Conservation (phyloP, 2,888 invertebrate species). For the Sphaerophoria rueppellii region DNA sequence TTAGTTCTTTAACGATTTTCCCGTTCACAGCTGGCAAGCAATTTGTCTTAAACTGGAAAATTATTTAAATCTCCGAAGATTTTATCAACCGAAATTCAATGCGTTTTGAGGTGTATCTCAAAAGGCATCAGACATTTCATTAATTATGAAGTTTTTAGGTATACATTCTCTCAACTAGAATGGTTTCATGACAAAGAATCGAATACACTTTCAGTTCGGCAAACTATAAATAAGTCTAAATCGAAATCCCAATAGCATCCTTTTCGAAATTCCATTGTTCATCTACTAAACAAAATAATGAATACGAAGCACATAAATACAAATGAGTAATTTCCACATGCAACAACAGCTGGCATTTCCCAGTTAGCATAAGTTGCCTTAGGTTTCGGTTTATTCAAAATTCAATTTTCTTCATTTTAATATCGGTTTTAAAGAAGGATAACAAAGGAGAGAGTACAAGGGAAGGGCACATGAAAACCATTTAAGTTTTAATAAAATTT, state of each 20-base stretch:
- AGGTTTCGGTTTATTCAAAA: background rate
- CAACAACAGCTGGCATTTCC: no score
- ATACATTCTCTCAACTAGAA: background rate
- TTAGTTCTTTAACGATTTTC: no score
- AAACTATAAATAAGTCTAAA: background rate
- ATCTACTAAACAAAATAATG: background rate
- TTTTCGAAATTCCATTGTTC: background rate
- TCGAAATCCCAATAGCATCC: background rate
- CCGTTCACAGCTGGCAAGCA: no score
- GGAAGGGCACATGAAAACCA: constrained; percentile 8
- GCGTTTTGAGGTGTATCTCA: background rate
- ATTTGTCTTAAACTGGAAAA: no score
- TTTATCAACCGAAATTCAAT: no score
- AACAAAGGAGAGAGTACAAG: background rate
- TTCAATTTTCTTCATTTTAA: constrained; percentile 15
- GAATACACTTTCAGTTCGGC: background rate
- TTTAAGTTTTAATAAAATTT: constrained; percentile 23
- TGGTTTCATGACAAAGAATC: background rate
- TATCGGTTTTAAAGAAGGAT: background rate
- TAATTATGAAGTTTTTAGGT: background rate
- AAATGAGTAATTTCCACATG: no score
- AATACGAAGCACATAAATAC: background rate
- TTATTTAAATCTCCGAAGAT: no score
- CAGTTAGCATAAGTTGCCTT: no score
- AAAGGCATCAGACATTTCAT: background rate